phyloP scores from a whole-genome alignment of 2,888 invertebrate species.

The Lithophane leautieri region DNA sequence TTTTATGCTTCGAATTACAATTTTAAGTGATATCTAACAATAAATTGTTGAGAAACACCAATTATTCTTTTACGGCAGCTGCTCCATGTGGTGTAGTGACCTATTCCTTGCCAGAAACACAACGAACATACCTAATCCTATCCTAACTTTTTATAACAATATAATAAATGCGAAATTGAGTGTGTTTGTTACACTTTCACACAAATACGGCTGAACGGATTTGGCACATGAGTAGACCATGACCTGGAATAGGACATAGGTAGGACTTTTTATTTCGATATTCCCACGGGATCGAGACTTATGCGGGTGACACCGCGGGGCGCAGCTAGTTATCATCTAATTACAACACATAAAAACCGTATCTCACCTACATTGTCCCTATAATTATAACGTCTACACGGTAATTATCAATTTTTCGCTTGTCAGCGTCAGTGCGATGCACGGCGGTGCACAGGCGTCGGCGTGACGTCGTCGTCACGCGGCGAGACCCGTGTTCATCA shows the following conservation, averaged over 20 bases:
- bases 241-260: no score
- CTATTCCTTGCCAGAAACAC: background rate
- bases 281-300: no score
- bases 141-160: no score
- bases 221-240: no score
- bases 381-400: background rate
- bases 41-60: background rate
- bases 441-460: conserved; percentile 15
- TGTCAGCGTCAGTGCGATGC: conserved; percentile 44
- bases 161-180: no score
- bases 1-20: conserved; percentile 32
- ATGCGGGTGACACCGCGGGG: no score
- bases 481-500: conserved; percentile 38
- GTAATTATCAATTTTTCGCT: conserved; percentile 60
- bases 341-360: background rate
- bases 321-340: background rate
- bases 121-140: no score
- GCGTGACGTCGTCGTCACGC: conserved; percentile 23
- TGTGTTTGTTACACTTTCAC: no score
- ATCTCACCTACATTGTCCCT: conserved; percentile 10
- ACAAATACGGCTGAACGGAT: no score
- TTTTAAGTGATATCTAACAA: conserved; percentile 4
- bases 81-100: background rate
- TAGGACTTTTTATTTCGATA: no score
- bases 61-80: no score